Evolutionary conservation across 1,140 invertebrate genomes (phyloP).

Genomic region (Calycopis cecrops): DNA sequence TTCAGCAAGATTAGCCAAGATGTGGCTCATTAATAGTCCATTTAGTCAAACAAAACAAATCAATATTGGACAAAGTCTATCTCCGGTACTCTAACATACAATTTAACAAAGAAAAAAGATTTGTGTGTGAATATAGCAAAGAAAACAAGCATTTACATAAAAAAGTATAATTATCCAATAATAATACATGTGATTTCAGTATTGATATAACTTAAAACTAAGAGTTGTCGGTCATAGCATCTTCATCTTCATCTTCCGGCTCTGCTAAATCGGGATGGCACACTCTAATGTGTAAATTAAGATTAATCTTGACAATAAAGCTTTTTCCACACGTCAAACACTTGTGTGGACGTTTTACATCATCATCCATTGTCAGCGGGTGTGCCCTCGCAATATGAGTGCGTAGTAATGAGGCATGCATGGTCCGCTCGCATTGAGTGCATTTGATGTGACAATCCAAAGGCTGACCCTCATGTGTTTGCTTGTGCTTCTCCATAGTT

Average conservation of each 20-base stretch:
- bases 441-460: conserved; percentile 65
- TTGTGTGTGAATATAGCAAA: conserved; percentile 9
- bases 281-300: conserved; percentile 63
- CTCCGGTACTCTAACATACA: no score
- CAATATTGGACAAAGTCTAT: no score
- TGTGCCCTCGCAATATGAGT: conserved; percentile 58
- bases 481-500: conserved; percentile 66
- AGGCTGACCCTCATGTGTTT: conserved; percentile 62
- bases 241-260: conserved; percentile 62
- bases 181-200: conserved; percentile 48
- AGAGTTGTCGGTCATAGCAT: conserved; percentile 65
- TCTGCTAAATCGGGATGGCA: conserved; percentile 64
- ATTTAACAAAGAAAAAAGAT: no score
- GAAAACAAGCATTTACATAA: conserved; percentile 42
- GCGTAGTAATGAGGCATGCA: conserved; percentile 59
- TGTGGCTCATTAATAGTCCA: no score
- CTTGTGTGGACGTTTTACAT: conserved; percentile 63
- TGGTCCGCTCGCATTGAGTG: conserved; percentile 57
- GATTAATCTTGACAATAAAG: conserved; percentile 67
- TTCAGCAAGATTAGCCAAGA: no score
- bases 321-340: conserved; percentile 63
- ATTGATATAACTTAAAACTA: conserved; percentile 38
- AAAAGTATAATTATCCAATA: conserved; percentile 62
- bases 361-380: conserved; percentile 48
- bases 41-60: no score